phyloP scores from a whole-genome alignment of 2,888 invertebrate species.

The Platycnemis pennipes region DNA sequence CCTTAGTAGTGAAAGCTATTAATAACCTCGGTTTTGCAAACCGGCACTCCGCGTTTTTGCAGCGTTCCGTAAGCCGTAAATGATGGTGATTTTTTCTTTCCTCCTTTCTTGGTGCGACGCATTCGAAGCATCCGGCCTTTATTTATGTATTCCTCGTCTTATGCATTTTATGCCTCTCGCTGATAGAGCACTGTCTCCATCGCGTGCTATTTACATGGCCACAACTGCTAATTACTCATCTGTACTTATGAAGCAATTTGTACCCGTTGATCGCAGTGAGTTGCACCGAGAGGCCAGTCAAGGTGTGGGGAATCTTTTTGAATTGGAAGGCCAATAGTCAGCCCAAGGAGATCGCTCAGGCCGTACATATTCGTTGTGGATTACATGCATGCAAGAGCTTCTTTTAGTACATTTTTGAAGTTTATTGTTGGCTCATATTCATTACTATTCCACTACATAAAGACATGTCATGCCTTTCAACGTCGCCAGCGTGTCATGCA shows the following conservation, averaged over 20 bases:
- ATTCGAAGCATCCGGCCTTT: neutral
- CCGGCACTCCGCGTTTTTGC: neutral
- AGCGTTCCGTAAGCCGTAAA: neutral
- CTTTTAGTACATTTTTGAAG: too few relatives aligned
- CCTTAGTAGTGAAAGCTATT: neutral
- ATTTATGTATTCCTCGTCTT: neutral
- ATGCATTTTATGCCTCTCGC: neutral
- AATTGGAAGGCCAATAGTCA: too few relatives aligned
- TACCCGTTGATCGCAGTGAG: neutral
- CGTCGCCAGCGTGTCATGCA: too few relatives aligned
- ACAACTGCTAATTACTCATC: constrained; percentile 18
- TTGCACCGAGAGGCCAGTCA: neutral
- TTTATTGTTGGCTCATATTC: too few relatives aligned
- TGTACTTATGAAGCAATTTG: neutral
- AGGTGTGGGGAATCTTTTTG: too few relatives aligned
- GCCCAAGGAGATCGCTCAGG: too few relatives aligned
- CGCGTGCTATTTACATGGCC: neutral
- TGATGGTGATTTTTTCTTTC: neutral
- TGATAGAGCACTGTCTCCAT: neutral
- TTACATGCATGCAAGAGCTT: too few relatives aligned
- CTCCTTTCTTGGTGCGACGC: neutral
- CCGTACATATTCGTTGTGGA: too few relatives aligned
- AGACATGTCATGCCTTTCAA: too few relatives aligned
- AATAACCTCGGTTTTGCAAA: neutral
- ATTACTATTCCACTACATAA: too few relatives aligned